Percentiles rank a stretch among this genome's conserved stretches.
Evolutionary conservation across 1,140 invertebrate genomes (phyloP).

Genomic region (Pogonomyrmex barbatus): DNA sequence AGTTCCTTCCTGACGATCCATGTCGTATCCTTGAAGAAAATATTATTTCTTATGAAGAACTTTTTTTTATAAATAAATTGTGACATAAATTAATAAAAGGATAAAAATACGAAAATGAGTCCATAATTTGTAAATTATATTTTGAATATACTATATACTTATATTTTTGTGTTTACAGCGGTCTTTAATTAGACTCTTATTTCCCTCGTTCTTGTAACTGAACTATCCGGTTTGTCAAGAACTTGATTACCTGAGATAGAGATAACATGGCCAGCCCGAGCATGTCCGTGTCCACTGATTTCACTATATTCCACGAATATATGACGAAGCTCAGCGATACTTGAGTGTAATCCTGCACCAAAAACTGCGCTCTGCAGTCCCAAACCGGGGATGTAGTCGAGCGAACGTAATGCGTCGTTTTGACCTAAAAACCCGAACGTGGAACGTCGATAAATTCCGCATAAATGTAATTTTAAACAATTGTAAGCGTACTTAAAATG

Average conservation of each 20-base stretch:
- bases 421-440: constrained; percentile 83
- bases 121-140: not conserved
- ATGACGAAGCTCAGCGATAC: constrained; percentile 85
- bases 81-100: not conserved
- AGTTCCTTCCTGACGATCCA: constrained; percentile 81
- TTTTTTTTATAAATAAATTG: not conserved
- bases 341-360: constrained; percentile 86
- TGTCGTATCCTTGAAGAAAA: constrained; percentile 71
- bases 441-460: constrained; percentile 29
- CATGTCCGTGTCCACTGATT: constrained; percentile 83
- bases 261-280: constrained; percentile 83
- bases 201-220: not conserved
- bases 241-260: constrained; percentile 77
- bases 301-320: constrained; percentile 83
- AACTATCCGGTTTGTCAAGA: constrained; percentile 20
- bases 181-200: not conserved
- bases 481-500: not conserved
- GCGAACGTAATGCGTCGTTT: constrained; percentile 87
- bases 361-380: constrained; percentile 87
- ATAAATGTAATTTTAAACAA: not conserved
- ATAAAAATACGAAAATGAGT: not conserved
- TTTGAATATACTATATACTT: not conserved
- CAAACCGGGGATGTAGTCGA: constrained; percentile 85
- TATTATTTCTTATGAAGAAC: constrained; percentile 4
- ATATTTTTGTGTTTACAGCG: not conserved